Base-by-base conservation (phyloP, 2,113 vertebrate genomes). In the Pterocles orientalis region DNA sequence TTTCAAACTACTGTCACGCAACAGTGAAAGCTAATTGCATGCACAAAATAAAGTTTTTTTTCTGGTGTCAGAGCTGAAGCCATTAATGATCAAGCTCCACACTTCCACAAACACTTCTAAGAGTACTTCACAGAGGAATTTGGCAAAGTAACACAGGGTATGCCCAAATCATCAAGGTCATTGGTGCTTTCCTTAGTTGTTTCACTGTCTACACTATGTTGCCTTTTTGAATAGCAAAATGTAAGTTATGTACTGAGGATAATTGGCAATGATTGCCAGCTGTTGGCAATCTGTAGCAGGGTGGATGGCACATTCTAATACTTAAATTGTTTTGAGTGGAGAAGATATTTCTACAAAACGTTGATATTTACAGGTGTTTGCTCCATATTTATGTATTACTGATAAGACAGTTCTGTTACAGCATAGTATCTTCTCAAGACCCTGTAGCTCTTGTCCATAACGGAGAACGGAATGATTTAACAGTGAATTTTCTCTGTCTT, bases 11-110 rank as follows among this genome's bases (percentile, higher is more conserved):
- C 41, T 48, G 26, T 18, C 26, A 48, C 48, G 50, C 12, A 80
- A 60, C 17, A 39, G 7, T 48, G n/a, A 90, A 80, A 17, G 36
- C 0, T 81, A 83, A 72, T 29, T n/a, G 9, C 4, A 47, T 15
- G 9, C 2, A 12, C 9, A 72, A 82, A 92, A 54, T 48, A 33
- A 43, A 45, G 17, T 17, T 19, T 14, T 56, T 75, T 82, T 88
- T 57, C 33, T 61, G 24, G 5, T 61, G 17, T 65, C 34, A 36
- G 39, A 76, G 14, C 9, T 53, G n/a, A 76, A 92, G 19, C 10
- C 4, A 2, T 36, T 54, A 56, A 43, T 13, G 43, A 43, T 69
- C 0, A 5, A 58, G 18, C 14, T 62, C 34, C 3, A 0, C 8
- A 58, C 7, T 13, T 90, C 36, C 28, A 31, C 21, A 78, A 92